Evolutionary conservation across 2,797 vertebrate species (phyloP).

Genomic region (Aeoliscus strigatus): DNA sequence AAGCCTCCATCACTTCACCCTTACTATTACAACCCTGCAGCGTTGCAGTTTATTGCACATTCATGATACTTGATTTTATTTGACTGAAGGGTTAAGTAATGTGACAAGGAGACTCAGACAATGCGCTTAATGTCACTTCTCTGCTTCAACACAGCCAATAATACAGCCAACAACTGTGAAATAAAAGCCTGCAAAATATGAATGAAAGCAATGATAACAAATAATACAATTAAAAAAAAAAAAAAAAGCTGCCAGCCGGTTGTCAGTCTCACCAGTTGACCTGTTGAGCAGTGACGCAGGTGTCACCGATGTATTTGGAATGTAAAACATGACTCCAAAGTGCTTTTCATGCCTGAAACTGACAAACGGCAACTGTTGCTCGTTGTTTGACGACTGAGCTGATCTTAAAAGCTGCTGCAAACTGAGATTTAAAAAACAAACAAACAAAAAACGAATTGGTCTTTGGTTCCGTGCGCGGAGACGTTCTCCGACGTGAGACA

Average conservation of each 20-base stretch:
- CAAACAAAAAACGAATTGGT: no score
- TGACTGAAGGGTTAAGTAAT: conserved; percentile 57
- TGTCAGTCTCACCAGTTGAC: conserved; percentile 29
- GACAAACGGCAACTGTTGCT: conserved; percentile 51
- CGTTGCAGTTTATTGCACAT: conserved; percentile 32
- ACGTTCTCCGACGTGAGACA: no score
- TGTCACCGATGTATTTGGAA: not conserved
- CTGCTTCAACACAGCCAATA: conserved; percentile 36
- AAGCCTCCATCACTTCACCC: conserved; percentile 17
- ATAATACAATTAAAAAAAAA: not conserved
- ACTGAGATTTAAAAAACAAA: conserved; percentile 55
- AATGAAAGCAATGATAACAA: conserved; percentile 23
- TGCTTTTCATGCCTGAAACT: conserved; percentile 19
- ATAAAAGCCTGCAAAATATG: conserved; percentile 45
- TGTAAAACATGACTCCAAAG: conserved; percentile 10
- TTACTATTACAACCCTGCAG: conserved; percentile 19
- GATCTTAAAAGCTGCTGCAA: conserved; percentile 37
- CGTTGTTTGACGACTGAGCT: conserved; percentile 18
- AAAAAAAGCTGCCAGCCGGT: conserved; percentile 13
- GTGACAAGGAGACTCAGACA: conserved; percentile 46
- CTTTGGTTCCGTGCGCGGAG: no score
- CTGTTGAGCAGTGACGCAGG: conserved; percentile 55
- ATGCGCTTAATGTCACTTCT: conserved; percentile 55
- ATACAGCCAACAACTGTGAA: conserved; percentile 52
- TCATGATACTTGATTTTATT: conserved; percentile 44